Percentiles rank a stretch among this genome's conserved stretches.
Conservation (phyloP, 2,888 invertebrate species). For the Tetragonula carbonaria region DNA sequence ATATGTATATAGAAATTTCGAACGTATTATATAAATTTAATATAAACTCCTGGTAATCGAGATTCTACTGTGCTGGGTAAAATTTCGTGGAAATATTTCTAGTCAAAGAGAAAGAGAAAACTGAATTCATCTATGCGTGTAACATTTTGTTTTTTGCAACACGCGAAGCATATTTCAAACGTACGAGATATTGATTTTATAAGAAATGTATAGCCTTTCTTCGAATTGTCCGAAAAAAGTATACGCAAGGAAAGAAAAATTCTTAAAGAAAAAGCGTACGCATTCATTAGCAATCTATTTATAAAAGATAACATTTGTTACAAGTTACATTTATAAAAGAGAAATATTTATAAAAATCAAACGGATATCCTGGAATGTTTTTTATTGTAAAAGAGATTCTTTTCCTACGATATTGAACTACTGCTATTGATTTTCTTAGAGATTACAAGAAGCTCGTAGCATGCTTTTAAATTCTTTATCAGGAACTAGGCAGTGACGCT, state of each 20-base stretch:
- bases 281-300: neutral
- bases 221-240: neutral
- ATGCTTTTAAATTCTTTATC: constrained; percentile 35
- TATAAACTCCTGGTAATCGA: constrained; percentile 1
- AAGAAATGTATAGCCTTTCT: neutral
- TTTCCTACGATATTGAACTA: neutral
- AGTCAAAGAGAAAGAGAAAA: neutral
- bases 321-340: neutral
- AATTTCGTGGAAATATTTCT: neutral
- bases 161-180: neutral
- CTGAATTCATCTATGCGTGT: neutral
- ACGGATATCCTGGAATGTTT: neutral
- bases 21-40: too few relatives aligned
- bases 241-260: neutral
- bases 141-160: neutral
- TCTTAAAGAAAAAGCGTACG: neutral
- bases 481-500: constrained; percentile 10
- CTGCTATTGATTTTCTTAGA: neutral
- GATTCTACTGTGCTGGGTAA: neutral
- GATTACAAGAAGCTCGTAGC: neutral
- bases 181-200: neutral
- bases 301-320: neutral
- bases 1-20: too few relatives aligned
- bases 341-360: neutral
- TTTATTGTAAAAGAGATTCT: neutral